These are phyloP conservation scores for Orthosia gothica DNA, from an alignment of 2,888 invertebrate genomes.

Conservation along the genomic window DNA sequence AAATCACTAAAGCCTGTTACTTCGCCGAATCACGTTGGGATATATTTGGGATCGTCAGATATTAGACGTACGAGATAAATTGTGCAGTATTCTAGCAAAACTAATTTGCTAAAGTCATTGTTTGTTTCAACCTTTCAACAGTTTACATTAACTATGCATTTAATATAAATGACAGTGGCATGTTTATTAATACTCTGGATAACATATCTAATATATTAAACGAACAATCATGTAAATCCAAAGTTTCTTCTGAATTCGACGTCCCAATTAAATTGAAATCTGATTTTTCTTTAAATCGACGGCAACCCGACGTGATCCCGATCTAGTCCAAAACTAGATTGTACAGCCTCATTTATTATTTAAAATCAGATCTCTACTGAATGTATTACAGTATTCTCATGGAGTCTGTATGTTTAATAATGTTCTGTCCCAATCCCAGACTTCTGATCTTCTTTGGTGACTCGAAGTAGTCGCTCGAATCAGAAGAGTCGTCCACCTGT, in stretches of 20 bases:
- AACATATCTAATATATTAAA: conserved; percentile 16
- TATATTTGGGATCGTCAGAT: conserved; percentile 62
- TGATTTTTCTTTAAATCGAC: conserved; percentile 37
- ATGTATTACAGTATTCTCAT: conserved; percentile 86
- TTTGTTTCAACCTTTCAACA: conserved; percentile 20
- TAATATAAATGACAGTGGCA: conserved; percentile 23
- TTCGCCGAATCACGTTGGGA: conserved; percentile 77
- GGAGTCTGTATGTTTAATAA: conserved; percentile 87
- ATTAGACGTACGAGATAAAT: conserved; percentile 28
- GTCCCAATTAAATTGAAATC: conserved; percentile 41
- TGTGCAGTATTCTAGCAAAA: conserved; percentile 47
- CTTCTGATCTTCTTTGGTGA: conserved; percentile 79
- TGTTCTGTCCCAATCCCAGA: conserved; percentile 84
- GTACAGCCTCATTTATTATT: conserved; percentile 77
- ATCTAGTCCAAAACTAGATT: conserved; percentile 78
- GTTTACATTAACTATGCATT: conserved; percentile 20
- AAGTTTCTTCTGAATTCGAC: conserved; percentile 18
- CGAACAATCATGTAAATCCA: conserved; percentile 20
- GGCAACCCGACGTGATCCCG: conserved; percentile 70
- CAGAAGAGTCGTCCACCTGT: conserved; percentile 85
- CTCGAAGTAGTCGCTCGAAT: conserved; percentile 85
- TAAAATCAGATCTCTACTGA: conserved; percentile 73
- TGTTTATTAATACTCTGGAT: conserved; percentile 5
- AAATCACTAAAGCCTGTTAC: conserved; percentile 83
- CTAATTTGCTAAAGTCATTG: conserved; percentile 39